Base-by-base conservation (phyloP, 2,797 vertebrate genomes). In the Halcyon badia region DNA sequence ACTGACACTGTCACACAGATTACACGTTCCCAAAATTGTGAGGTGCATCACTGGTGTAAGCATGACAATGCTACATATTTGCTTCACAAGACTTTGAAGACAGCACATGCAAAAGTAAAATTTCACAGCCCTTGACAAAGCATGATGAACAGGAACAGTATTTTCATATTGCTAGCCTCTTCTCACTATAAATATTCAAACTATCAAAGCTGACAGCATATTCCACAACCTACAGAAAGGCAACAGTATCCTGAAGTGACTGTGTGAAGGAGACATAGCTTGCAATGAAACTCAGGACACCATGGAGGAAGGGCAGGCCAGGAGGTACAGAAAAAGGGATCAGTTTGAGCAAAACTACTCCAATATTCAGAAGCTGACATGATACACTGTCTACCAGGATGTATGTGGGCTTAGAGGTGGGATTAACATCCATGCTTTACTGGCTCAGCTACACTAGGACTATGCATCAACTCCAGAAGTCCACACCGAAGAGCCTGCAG, bases 61-160 rank as follows among this genome's bases (percentile, higher is more conserved):
- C 33, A 19, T 6, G 31, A 41, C 20, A 16, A 16, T 2, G 52
- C 37, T 56, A 69, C 0, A 0, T 3, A 7, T 42, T 35, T 48
- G 46, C 31, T 33, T 30, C 25, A 17, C 25, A 37, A 41, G 52
- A 41, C 39, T 75, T 89, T 54, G 56, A 24, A 57, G 30, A 52
- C 2, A 56, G 39, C 10, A 49, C 7, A 10, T 1, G 10, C 20
- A 77, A 41, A 66, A 76, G 56, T 35, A 52, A 54, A 66, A 41
- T 33, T 52, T 46, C 60, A 73, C 3, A 68, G 80, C 14, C 35
- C 42, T 25, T 68, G 16, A 89, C 11, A 83, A 62, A 86, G 35
- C 16, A 33, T 2, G 2, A 69, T 5, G 31, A 91, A 81, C 21
- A 85, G 12, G 68, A 87, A 54, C 31, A 28, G 16, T 33, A 49